A percentile compares a stretch with the other conserved stretches of the same genome.
These are phyloP conservation scores for Chloebia gouldiae DNA, from an alignment of 2,113 vertebrate genomes.

Conservation along the genomic window DNA sequence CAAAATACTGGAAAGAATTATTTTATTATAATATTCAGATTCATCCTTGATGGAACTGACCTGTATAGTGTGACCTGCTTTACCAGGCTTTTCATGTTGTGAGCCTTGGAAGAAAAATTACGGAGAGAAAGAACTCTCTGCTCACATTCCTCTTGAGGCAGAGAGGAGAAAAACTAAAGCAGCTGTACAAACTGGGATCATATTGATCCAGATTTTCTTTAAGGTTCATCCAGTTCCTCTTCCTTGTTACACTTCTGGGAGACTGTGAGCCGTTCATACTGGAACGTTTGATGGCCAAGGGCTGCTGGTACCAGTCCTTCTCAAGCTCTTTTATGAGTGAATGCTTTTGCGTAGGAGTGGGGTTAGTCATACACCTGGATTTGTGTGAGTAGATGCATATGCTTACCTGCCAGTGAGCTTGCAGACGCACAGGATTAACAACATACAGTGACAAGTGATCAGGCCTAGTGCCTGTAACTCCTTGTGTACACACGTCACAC, in stretches of 20 bases:
- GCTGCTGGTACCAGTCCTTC: background rate
- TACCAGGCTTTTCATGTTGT: background rate
- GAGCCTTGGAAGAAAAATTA: background rate
- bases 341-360: background rate
- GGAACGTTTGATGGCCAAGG: background rate
- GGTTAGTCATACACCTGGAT: background rate
- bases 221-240: background rate
- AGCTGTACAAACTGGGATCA: background rate
- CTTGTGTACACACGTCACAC: background rate
- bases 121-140: background rate
- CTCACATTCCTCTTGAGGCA: background rate
- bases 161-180: background rate
- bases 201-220: background rate
- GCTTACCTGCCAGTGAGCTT: background rate
- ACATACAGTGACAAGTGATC: background rate
- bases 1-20: slow-evolving; percentile 43
- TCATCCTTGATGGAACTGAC: slow-evolving; percentile 33
- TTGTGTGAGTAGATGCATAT: background rate
- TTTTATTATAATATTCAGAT: background rate
- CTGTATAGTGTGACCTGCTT: background rate
- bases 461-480: background rate
- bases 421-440: background rate
- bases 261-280: background rate
- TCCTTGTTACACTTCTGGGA: background rate
- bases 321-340: background rate